Percentiles rank a stretch among this genome's conserved stretches.
These are phyloP conservation scores for Microtus richardsoni DNA, from an alignment of 2,113 vertebrate species.

Conservation along the genomic window DNA sequence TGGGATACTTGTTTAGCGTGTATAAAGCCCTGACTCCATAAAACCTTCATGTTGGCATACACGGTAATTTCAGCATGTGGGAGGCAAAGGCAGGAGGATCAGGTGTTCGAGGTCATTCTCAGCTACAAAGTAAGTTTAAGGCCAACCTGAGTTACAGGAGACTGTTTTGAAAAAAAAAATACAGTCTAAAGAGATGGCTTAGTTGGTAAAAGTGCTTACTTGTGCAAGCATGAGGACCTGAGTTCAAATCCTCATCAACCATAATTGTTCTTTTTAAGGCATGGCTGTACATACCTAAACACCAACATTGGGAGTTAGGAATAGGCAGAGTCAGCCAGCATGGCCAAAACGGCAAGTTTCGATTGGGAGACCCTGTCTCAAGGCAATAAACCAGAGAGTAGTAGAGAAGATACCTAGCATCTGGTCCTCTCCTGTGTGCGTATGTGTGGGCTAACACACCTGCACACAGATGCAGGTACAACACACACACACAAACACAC, in stretches of 20 bases:
- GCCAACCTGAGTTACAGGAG: neutral
- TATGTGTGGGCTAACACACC: neutral
- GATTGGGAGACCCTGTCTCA: neutral
- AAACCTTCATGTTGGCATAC: neutral
- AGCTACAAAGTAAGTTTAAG: neutral
- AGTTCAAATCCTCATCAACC: neutral
- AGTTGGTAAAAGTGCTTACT: neutral
- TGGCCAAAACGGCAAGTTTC: neutral
- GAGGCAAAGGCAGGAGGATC: neutral
- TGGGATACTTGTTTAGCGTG: neutral
- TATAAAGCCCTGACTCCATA: neutral
- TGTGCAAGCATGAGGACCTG: neutral
- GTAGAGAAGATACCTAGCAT: neutral
- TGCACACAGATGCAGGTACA: neutral
- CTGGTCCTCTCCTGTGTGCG: neutral
- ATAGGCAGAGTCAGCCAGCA: neutral
- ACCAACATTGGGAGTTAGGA: neutral
- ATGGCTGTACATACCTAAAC: neutral
- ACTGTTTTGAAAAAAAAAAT: neutral
- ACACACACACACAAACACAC: neutral
- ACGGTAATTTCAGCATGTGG: neutral
- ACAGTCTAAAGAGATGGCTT: neutral
- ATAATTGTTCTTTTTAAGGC: neutral
- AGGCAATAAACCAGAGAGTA: neutral
- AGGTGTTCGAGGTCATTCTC: neutral